Evolutionary conservation across 1,140 invertebrate genomes (phyloP), one percentile per base, ranked within the genome.

Genomic region (Vollenhovia emeryi): DNA sequence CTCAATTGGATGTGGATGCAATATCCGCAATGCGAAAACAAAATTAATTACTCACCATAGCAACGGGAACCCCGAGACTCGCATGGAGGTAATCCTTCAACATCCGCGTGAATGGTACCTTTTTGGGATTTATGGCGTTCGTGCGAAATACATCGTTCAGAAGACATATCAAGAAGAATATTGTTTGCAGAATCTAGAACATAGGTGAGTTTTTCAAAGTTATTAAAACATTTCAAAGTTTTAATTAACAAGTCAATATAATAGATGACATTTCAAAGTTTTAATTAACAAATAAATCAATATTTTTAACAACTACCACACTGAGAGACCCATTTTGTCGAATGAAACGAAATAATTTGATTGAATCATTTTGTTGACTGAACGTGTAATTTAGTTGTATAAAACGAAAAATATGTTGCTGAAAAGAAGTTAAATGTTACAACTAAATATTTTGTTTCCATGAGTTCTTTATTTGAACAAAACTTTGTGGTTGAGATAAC

Each of bases 111-210:
- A 96, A 90, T 45, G 97, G 97, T 59, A 95, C 95, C 57, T 96
- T 95, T 82, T 96, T 96, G 33, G 96, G 96, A n/a, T 94, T 93
- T 55, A 96, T 91, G 89, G 97, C 96, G 93, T 97, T 97, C 13
- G 96, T 96, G n/a, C 97, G 97, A 88, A 96, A 93, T 24, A 97
- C 90, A 93, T 98, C 97, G 95, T 98, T 98, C 3, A 97, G 86
- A 5, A 97, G 87, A 64, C 97, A 97, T 69, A 97, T 92, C 11
- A 96, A 95, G 91, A 97, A 98, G 90, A 97, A 98, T 27, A 97
- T 71, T 6, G 97, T 96, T 95, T 98, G 97, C 50, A 97, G 92
- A 91, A 98, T 96, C 97, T 98, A 95, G 73, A 96, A 96, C 88
- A 78, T 69, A 79, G 84, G 66, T 64, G 36, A n/a, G n/a, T n/a